These are phyloP conservation scores for Bagarius yarrelli DNA, from an alignment of 2,113 vertebrate species.

Conservation along the genomic window DNA sequence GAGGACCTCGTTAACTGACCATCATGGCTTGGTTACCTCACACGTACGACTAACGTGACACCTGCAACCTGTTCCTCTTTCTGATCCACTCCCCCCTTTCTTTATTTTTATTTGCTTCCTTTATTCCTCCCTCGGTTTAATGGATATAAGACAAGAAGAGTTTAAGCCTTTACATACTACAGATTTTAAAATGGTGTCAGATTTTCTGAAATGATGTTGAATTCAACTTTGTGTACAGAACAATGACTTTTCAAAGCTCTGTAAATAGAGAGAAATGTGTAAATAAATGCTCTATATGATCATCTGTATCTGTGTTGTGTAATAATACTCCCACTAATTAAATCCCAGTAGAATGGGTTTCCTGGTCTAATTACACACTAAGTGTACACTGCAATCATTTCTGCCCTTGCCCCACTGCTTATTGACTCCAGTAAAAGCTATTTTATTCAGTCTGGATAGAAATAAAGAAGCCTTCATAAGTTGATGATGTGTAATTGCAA, in stretches of 20 bases:
- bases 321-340: neutral
- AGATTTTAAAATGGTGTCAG: slow-evolving; percentile 59
- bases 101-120: slow-evolving; percentile 19
- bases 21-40: neutral
- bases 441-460: neutral
- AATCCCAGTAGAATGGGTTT: neutral
- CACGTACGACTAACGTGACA: neutral
- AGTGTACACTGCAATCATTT: neutral
- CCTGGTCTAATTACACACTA: neutral
- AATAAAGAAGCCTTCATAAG: neutral
- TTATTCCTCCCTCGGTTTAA: slow-evolving; percentile 8
- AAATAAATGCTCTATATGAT: slow-evolving; percentile 79
- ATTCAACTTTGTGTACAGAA: slow-evolving; percentile 72
- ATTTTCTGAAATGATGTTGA: slow-evolving; percentile 57
- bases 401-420: neutral
- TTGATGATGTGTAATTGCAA: slow-evolving; percentile 17
- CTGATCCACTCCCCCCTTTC: slow-evolving; percentile 11
- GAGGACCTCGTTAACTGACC: neutral
- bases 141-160: slow-evolving; percentile 49
- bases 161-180: slow-evolving; percentile 46
- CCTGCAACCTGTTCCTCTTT: neutral
- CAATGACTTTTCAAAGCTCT: slow-evolving; percentile 69
- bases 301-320: slow-evolving; percentile 13
- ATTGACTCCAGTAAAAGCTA: neutral
- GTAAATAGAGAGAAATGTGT: slow-evolving; percentile 77